Base-by-base conservation (phyloP, 2,113 vertebrate species). In the Chauna torquata region DNA sequence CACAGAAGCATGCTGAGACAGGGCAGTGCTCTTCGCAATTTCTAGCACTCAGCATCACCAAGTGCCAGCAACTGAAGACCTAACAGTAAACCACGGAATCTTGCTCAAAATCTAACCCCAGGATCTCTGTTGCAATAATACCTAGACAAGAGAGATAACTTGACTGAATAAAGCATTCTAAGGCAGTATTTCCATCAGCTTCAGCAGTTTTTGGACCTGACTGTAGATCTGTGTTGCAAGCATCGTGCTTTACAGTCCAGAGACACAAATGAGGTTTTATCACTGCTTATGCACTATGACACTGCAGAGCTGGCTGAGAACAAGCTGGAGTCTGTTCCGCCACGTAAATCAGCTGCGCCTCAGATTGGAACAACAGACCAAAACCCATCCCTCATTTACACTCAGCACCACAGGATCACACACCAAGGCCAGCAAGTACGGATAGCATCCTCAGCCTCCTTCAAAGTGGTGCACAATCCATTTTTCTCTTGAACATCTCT, bases 401-500 rank as follows among this genome's bases (percentile, higher is more conserved):
- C 40, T 36, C 47, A 11, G 34, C 74, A 58, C 47, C 25, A 2
- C 20, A 28, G 45, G 38, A 49, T 7, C 64, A 23, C 27, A 7
- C 1, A 0, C 24, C 61, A 8, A 36, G 62, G 36, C 57, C 7
- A 12, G 18, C 9, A 40, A 64, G 23, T 3, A 22, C 8, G 4
- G 61, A 12, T 0, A 16, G 22, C 55, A 55, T 30, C 71, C 66
- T 32, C 3, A 32, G 12, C 45, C 74, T 47, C 52, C 57, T 23
- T 4, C 58, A 6, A 12, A 79, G 68, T 0, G 20, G 12, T 16
- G 1, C 40, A 12, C 69, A 54, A 3, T 14, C 32, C 47, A 32
- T 7, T 22, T 16, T 49, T 19, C 57, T 52, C 38, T 16, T 11
- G 10, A 87, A 23, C 12, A 7, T 52, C 85, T 69, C 40, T 30